These are phyloP conservation scores for Ptychadena robeensis DNA, from an alignment of 2,797 vertebrate species.

Conservation along the genomic window DNA sequence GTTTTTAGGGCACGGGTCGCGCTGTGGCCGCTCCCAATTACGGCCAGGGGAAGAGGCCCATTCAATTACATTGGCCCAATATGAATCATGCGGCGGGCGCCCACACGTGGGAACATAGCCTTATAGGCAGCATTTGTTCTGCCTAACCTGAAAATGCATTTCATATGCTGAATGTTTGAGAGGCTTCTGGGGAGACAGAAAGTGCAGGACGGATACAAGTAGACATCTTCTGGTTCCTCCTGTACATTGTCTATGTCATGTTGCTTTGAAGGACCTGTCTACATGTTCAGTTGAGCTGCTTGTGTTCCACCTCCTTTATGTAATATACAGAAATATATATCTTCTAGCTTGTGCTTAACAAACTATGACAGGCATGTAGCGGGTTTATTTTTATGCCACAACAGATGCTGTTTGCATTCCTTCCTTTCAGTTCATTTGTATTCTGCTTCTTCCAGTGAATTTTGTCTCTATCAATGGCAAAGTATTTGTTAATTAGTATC, in stretches of 20 bases:
- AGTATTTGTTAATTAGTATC: constrained; percentile 53
- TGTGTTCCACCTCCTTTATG: neutral
- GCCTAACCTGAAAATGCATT: no score
- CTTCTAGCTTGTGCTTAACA: neutral
- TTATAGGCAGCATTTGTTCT: no score
- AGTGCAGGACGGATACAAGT: no score
- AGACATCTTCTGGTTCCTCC: neutral
- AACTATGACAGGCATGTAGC: neutral
- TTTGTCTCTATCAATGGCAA: constrained; percentile 37
- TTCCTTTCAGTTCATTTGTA: constrained; percentile 25
- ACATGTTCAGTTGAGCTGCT: neutral
- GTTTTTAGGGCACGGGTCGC: no score
- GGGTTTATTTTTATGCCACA: neutral
- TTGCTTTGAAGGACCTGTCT: neutral
- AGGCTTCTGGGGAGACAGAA: neutral
- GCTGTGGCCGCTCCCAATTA: no score
- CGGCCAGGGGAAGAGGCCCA: no score
- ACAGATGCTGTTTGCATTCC: neutral
- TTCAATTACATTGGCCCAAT: no score
- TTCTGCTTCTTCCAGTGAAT: constrained; percentile 24
- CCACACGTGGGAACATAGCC: no score
- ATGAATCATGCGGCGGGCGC: no score
- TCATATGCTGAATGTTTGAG: neutral
- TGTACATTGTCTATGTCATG: neutral
- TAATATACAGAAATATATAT: neutral